These are phyloP conservation scores for Coluber constrictor DNA, from an alignment of 2,797 vertebrate species.

Conservation along the genomic window DNA sequence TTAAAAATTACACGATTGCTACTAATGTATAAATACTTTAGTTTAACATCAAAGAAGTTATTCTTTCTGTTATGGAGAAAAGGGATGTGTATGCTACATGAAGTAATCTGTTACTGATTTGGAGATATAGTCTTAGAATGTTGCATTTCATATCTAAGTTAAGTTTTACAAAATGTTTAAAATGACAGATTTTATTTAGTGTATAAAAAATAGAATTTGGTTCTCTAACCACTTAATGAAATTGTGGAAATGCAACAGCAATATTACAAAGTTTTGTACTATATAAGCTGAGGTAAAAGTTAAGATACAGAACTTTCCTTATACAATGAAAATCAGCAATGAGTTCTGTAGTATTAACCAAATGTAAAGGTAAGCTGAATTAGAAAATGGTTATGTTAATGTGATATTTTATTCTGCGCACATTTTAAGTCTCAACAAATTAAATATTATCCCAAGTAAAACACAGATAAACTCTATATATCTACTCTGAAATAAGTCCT, in stretches of 20 bases:
- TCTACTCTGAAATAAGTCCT: background rate
- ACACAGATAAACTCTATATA: background rate
- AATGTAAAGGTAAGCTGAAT: constrained; percentile 51
- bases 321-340: constrained; percentile 68
- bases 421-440: constrained; percentile 64
- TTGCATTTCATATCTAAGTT: constrained; percentile 58
- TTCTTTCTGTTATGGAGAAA: constrained; percentile 28
- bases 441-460: constrained; percentile 53
- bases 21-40: constrained; percentile 16
- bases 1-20: background rate
- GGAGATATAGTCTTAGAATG: constrained; percentile 52
- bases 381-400: constrained; percentile 48
- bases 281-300: constrained; percentile 61
- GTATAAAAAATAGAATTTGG: constrained; percentile 67
- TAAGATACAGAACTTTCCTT: constrained; percentile 41
- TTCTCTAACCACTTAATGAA: constrained; percentile 67
- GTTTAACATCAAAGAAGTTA: constrained; percentile 26
- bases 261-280: constrained; percentile 65
- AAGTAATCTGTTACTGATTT: constrained; percentile 42
- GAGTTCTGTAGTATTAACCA: constrained; percentile 56
- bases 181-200: constrained; percentile 62
- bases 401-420: constrained; percentile 51
- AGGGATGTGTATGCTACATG: constrained; percentile 43
- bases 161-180: constrained; percentile 59
- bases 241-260: constrained; percentile 56